These are phyloP conservation scores for Antigone vipio DNA, from an alignment of 2,113 vertebrate species.

Conservation along the genomic window DNA sequence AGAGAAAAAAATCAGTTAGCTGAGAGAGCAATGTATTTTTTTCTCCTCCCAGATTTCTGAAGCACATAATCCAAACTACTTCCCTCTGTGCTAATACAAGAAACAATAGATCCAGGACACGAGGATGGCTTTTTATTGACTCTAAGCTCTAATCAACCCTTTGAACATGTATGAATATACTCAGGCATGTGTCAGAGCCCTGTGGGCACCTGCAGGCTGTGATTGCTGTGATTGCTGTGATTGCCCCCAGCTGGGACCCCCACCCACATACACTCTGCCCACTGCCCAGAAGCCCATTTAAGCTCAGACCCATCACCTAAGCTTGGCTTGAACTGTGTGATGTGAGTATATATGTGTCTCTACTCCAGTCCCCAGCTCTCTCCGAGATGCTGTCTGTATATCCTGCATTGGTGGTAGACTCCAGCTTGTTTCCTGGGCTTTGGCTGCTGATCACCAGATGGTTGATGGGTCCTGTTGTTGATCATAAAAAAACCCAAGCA, in stretches of 20 bases:
- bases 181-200: background rate
- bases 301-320: accelerated
- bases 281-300: background rate
- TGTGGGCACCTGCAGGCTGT: background rate
- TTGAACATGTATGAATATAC: background rate
- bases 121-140: background rate
- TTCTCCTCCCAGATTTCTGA: background rate
- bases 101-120: too few relatives aligned
- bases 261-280: background rate
- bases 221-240: background rate
- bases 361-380: accelerated
- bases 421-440: background rate
- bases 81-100: background rate
- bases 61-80: background rate
- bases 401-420: background rate
- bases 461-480: background rate
- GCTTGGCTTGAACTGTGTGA: accelerated
- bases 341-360: accelerated
- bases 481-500: background rate
- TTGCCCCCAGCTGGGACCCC: background rate
- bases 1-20: background rate
- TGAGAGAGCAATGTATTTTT: background rate
- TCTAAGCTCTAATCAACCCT: background rate
- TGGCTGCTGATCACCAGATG: background rate
- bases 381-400: accelerated